Evolutionary conservation across 2,797 vertebrate genomes (phyloP).

Genomic region (Cirrhinus molitorella): DNA sequence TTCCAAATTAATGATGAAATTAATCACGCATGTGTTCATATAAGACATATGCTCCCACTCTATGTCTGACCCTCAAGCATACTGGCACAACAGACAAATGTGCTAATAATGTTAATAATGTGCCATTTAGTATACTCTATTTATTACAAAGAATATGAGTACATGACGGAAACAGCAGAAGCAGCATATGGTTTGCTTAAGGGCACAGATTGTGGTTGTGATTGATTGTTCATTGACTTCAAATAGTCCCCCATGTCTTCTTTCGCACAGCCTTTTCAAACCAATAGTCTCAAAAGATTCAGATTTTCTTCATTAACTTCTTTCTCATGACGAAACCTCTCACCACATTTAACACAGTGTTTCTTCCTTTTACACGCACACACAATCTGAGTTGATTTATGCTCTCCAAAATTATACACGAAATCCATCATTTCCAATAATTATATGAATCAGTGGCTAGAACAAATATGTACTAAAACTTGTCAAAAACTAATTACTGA

Average conservation of each 20-base stretch:
- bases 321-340: not conserved
- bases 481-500: not conserved
- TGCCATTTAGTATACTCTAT: not conserved
- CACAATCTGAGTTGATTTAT: not conserved
- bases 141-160: not conserved
- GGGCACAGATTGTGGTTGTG: conserved; percentile 1
- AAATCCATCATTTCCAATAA: not conserved
- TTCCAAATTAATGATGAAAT: conserved; percentile 6
- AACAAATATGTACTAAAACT: not conserved
- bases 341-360: not conserved
- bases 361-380: not conserved
- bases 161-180: not conserved
- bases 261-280: conserved; percentile 13
- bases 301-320: not conserved
- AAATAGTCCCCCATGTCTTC: not conserved
- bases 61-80: not conserved
- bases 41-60: not conserved
- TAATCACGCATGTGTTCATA: not conserved
- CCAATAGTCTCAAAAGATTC: not conserved
- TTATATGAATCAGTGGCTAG: not conserved
- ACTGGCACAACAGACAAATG: not conserved
- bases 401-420: not conserved
- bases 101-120: not conserved
- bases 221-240: conserved; percentile 30
- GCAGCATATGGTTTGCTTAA: conserved; percentile 20